Evolutionary conservation across 2,888 invertebrate genomes (phyloP), one percentile per base, ranked within the genome.

Genomic region (Luperina testacea): DNA sequence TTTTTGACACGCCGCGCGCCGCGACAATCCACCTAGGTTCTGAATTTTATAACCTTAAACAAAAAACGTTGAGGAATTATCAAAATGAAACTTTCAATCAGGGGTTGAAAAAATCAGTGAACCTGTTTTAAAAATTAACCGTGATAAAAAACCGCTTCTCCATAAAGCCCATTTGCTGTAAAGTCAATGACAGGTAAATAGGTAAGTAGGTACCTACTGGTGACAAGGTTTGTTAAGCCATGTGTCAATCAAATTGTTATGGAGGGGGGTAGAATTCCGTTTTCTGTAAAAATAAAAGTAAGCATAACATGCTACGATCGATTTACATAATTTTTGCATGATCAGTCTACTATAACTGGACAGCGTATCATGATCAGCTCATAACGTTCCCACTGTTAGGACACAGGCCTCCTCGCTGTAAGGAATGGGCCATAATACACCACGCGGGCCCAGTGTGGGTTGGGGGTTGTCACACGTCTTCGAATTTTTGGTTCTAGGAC

Each of bases 211-310:
- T 57, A 32, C 57, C 63, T 45, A 45, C 32, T 61, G 75, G 9
- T 38, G 63, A 61, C 72, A 57, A 2, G 61, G 20, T 53, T 64
- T 61, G 51, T 42, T 69, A 63, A 72, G 64, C 64, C 85, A 81
- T 69, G 15, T 85, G 72, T 83, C 75, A 72, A 72, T 85, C 68
- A 70, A 70, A 1, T 42, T 69, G 24, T 20, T 51, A 42, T 63
- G 15, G 1, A 27, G 6, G 17, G 42, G 15, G 48, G 61, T 1
- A n/a, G 32, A 57, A 64, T 45, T 64, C 20, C 0, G 27, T n/a
- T 7, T 42, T 6, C 32, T 38, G 38, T n/a, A 38, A 57, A 67
- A 27, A 24, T 2, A 64, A 57, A 80, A 45, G 2, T 42, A 57
- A 63, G 9, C 6, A n/a, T 32, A 38, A 51, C 2, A 70, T 63